Conservation (phyloP, 2,888 invertebrate species). For the Herminia tarsipennalis region DNA sequence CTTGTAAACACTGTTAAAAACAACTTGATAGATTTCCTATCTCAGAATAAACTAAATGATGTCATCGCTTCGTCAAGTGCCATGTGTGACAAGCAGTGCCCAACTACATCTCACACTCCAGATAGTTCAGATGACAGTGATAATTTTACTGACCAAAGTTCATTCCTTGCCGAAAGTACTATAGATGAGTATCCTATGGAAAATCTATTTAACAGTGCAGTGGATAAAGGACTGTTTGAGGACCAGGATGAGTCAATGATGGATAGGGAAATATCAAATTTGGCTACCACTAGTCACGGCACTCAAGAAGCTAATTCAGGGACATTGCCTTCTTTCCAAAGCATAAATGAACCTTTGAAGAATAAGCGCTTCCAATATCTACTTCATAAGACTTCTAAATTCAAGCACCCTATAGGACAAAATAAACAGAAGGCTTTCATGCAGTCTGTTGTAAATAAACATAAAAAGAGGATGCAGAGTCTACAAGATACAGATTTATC, state of each 20-base stretch:
- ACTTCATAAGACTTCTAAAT: constrained; percentile 81
- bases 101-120: constrained; percentile 65
- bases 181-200: constrained; percentile 84
- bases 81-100: constrained; percentile 60
- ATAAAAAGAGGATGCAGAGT: constrained; percentile 78
- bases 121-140: constrained; percentile 81
- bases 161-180: constrained; percentile 78
- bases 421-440: constrained; percentile 82
- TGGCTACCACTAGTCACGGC: constrained; percentile 80
- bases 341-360: constrained; percentile 78
- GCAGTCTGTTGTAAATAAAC: constrained; percentile 82
- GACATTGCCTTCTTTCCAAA: constrained; percentile 77
- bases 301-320: constrained; percentile 69
- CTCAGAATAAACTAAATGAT: constrained; percentile 70
- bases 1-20: constrained; percentile 73
- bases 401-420: constrained; percentile 79
- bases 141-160: constrained; percentile 79
- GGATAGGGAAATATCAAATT: constrained; percentile 80
- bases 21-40: constrained; percentile 76
- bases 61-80: constrained; percentile 68
- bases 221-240: constrained; percentile 79
- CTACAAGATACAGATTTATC: constrained; percentile 63
- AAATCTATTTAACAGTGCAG: constrained; percentile 80
- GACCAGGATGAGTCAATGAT: constrained; percentile 80
- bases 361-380: constrained; percentile 82